Conservation (phyloP, 2,113 vertebrate genomes). For the pig (Sus scrofa) region DNA sequence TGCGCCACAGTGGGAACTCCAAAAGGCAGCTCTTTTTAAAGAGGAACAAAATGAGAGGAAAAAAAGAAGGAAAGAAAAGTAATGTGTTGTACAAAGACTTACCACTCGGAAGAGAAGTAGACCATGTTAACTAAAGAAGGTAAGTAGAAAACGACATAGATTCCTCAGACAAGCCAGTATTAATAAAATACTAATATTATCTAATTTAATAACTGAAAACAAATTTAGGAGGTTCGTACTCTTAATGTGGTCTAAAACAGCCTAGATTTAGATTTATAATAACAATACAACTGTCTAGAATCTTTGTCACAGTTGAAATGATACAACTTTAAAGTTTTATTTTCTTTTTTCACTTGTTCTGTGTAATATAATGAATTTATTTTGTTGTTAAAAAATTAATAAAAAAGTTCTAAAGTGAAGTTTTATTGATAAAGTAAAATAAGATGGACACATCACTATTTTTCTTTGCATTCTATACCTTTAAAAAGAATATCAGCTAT, state of each 20-base stretch:
- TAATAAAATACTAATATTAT: constrained; percentile 7
- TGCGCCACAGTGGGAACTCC: no score
- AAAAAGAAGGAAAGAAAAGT: neutral
- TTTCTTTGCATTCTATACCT: neutral
- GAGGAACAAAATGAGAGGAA: neutral
- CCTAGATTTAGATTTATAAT: neutral
- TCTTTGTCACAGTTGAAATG: constrained; percentile 41
- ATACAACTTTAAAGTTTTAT: constrained; percentile 26
- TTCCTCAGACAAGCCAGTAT: neutral
- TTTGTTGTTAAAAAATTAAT: constrained; percentile 55
- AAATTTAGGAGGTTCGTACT: neutral
- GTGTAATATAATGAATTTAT: neutral
- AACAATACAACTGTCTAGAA: neutral
- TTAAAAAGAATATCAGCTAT: neutral
- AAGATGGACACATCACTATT: neutral
- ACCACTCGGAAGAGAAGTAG: neutral
- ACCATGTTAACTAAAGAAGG: neutral
- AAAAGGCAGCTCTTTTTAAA: no score
- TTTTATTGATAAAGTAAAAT: constrained; percentile 36
- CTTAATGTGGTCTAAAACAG: neutral
- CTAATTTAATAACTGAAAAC: constrained; percentile 40
- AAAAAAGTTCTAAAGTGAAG: constrained; percentile 37
- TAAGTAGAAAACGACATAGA: neutral
- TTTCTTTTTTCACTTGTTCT: constrained; percentile 30
- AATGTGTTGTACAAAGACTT: neutral